Percentiles rank a stretch among this genome's conserved stretches.
phyloP scores from a whole-genome alignment of 2,888 invertebrate genomes.

The Drosophila ezoana region DNA sequence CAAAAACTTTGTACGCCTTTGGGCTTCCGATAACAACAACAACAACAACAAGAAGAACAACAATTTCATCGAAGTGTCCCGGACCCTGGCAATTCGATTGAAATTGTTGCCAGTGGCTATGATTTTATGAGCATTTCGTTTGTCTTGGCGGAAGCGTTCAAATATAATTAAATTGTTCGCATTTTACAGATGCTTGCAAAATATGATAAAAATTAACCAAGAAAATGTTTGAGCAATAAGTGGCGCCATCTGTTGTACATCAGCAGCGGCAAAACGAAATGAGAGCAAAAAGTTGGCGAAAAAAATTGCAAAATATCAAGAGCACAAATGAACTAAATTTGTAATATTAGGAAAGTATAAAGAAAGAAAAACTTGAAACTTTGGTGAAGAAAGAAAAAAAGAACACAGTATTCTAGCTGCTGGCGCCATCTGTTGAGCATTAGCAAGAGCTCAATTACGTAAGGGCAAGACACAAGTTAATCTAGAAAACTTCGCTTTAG shows the following conservation, averaged over 20 bases:
- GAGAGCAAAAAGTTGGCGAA: neutral
- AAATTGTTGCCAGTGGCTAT: conserved; percentile 75
- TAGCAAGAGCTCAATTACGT: conserved; percentile 1
- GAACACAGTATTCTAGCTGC: neutral
- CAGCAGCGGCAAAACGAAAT: neutral
- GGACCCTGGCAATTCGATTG: conserved; percentile 71
- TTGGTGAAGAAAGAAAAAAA: neutral
- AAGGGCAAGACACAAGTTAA: neutral
- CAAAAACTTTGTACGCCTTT: conserved; percentile 63
- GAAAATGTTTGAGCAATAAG: conserved; percentile 29
- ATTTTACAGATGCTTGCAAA: conserved; percentile 55
- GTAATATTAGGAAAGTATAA: conserved; percentile 2
- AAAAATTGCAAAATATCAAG: neutral
- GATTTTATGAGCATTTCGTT: conserved; percentile 75
- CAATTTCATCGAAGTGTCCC: conserved; percentile 44
- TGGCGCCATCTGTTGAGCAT: conserved; percentile 38
- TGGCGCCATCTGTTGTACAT: conserved; percentile 44
- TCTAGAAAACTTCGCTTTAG: neutral
- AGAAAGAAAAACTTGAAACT: conserved; percentile 8
- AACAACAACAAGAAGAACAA: conserved; percentile 20
- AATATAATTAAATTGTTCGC: conserved; percentile 74
- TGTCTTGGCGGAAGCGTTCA: conserved; percentile 57
- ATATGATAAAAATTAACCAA: conserved; percentile 47
- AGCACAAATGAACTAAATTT: conserved; percentile 14
- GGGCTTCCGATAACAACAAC: conserved; percentile 52